Evolutionary conservation across 2,113 vertebrate species (phyloP), one percentile per base, ranked within the genome.

Genomic region (Megaceryle maxima): DNA sequence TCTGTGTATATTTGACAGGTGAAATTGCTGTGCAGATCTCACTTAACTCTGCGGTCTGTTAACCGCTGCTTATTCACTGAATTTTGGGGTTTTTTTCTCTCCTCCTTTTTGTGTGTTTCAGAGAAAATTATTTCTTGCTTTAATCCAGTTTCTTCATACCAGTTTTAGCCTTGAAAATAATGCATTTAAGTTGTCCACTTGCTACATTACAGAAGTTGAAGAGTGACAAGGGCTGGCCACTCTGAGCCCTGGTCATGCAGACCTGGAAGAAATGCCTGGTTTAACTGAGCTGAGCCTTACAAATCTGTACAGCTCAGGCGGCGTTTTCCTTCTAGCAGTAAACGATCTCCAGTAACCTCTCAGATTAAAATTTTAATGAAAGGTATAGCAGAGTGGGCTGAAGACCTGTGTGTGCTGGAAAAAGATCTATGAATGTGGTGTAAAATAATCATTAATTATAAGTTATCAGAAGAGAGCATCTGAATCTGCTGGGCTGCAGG

Each of bases 241-340:
- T 26, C 7, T 7, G 37, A 66, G 63, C 63, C 33, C 16, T 29
- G 51, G 8, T 16, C 2, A 0, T 3, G 43, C 50, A 22, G 56
- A 33, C 44, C 19, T 39, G 41, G 29, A 11, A 20, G 29, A 16
- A 15, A 9, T 5, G 44, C 48, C 16, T 20, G 26, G 39, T 14
- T 76, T 39, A 15, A 18, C 37, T 11, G 80, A 50, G 69, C 44
- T 5, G 84, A 37, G 51, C 69, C 11, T 33, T 24, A 17, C 18
- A 10, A 15, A 11, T 16, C 51, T 5, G 7, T 3, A 2, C 28
- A 21, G 63, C 57, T 39, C 43, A 1, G 3, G 9, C 1, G 1
- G 9, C 0, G 0, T 13, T 37, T 37, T 75, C 29, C 56, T 81
- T 24, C 50, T 22, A 13, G 85, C 3, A 15, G 50, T 57, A 35